Evolutionary conservation across 2,797 vertebrate genomes (phyloP), one percentile per base, ranked within the genome.

Genomic region (Sus cebifrons): DNA sequence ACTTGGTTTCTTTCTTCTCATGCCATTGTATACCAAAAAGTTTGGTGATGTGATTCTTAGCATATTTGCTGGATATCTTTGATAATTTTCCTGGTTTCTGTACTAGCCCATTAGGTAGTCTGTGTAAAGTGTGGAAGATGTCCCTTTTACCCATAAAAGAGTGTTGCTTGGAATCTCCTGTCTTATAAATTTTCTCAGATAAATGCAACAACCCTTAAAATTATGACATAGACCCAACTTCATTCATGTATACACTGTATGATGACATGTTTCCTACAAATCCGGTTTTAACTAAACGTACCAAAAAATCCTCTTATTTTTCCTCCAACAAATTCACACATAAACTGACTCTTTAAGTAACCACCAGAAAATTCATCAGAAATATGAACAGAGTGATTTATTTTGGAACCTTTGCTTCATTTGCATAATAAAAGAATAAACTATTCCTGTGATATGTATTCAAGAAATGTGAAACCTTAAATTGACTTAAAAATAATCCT

Each of bases 391-490:
- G 25, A 65, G 3, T 49, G 12, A 83, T 75, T 86, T 25, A 82
- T 79, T 71, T 49, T 29, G 16, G 29, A 3, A 68, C 12, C 36
- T 1, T 52, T 81, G 5, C 18, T 64, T 75, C 16, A 60, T 15
- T 52, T 78, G 16, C 20, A 44, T 32, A 79, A 88, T 81, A 84
- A 86, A 86, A 79, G 16, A 81, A 78, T 20, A 62, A 70, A 91
- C 62, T 68, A 68, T 18, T 23, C 5, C n/a, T 52, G 5, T 27
- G 58, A 52, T 18, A 18, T 78, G 1, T 83, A 83, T 29, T 81
- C 78, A 92, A 97, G 83, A 78, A 74, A 25, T 96, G 92, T 97
- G 71, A 73, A 97, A 94, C 1, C 15, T 97, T 62, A 32, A 94
- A 94, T 40, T 71, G 91, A 64, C 11, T 97, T 94, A 36, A 49